A percentile compares a stretch with the other conserved stretches of the same genome.
These are phyloP conservation scores for Candoia aspera DNA, from an alignment of 2,113 vertebrate species.

Conservation along the genomic window DNA sequence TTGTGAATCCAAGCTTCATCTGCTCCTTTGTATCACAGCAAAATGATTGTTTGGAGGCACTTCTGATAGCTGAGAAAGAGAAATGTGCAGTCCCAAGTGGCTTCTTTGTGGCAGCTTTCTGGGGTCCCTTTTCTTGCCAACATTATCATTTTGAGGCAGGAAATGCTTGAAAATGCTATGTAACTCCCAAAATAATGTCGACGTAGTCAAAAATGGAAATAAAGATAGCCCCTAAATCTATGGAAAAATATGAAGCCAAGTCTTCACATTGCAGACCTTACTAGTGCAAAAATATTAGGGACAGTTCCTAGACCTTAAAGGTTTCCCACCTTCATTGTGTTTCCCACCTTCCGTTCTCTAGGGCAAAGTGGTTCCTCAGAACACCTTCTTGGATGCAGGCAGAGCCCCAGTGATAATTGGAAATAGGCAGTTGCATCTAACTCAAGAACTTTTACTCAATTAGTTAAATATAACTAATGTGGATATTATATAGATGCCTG, in stretches of 20 bases:
- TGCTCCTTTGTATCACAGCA: background rate
- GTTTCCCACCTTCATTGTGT: background rate
- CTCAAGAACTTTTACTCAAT: background rate
- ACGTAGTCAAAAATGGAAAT: background rate
- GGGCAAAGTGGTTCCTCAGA: background rate
- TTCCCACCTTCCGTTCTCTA: background rate
- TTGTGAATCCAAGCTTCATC: background rate
- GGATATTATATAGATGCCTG: background rate
- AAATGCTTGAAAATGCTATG: background rate
- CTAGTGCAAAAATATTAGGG: background rate
- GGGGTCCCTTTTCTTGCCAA: background rate
- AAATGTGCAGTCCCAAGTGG: background rate
- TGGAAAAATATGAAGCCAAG: background rate
- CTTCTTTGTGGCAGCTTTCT: background rate
- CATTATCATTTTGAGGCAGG: background rate
- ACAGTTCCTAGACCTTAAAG: background rate
- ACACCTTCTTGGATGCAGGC: background rate
- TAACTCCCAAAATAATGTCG: background rate
- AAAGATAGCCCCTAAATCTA: background rate
- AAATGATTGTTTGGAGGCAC: background rate
- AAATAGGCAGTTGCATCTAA: background rate
- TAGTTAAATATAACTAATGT: background rate
- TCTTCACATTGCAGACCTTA: background rate
- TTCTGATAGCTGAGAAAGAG: background rate
- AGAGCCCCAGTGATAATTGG: background rate